Base-by-base conservation (phyloP, 23 tunicate species). In the Trididemnum clinides region DNA sequence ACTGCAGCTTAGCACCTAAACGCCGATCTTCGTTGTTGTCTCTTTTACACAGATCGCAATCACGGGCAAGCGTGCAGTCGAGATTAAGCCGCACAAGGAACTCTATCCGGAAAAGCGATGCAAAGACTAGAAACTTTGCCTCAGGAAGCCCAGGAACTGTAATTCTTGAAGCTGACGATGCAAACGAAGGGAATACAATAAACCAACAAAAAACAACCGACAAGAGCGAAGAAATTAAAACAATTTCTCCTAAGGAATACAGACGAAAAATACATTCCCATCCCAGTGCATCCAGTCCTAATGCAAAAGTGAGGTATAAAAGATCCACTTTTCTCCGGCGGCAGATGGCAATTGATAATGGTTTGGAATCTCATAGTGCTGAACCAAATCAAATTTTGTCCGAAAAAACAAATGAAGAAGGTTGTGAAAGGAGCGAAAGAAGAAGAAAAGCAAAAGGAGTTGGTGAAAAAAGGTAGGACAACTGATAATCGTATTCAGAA, bases 331-430 rank as follows among this genome's bases (percentile, higher is more conserved):
- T 37, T 51, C 58, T 57, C 21, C 63, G 86, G 35, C 86, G 86
- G 30, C 76, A 82, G 59, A 64, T 64, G 76, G 86, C 86, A 34
- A 12, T 64, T 29, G 75, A 66, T 20, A 31, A 66, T 6, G 37
- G n/a, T 6, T 28, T 29, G 10, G 75, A 66, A 66, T 20, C 7
- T 31, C 30, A 59, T n/a, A n/a, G n/a, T n/a, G n/a, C n/a, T n/a
- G n/a, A n/a, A n/a, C n/a, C n/a, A n/a, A n/a, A n/a, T n/a, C n/a
- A n/a, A n/a, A n/a, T n/a, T n/a, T n/a, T n/a, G n/a, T n/a, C n/a
- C n/a, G n/a, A n/a, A n/a, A n/a, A n/a, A n/a, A n/a, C n/a, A n/a
- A n/a, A n/a, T n/a, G n/a, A n/a, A n/a, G n/a, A n/a, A n/a, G n/a
- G n/a, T n/a, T n/a, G n/a, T n/a, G n/a, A n/a, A n/a, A n/a, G n/a